Percentiles rank a stretch among this genome's conserved stretches.
Conservation (phyloP, 2,113 vertebrate genomes). For the Triplophysa rosa region DNA sequence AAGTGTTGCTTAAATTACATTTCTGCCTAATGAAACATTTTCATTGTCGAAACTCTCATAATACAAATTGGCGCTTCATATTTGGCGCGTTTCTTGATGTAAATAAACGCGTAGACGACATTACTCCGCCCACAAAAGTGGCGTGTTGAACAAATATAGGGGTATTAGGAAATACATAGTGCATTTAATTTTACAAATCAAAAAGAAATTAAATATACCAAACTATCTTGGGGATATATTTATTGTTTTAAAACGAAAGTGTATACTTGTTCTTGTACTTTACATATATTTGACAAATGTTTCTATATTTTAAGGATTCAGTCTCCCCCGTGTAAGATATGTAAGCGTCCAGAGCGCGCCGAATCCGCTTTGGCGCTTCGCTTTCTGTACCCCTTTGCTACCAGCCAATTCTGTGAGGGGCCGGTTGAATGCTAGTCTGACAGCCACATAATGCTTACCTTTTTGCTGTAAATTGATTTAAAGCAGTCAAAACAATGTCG, state of each 20-base stretch:
- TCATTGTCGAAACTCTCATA: not conserved
- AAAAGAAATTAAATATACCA: not conserved
- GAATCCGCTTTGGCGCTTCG: slow-evolving; percentile 72
- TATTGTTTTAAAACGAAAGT: accelerated
- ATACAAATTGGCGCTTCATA: not conserved
- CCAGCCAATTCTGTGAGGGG: not conserved
- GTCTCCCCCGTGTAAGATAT: slow-evolving; percentile 30
- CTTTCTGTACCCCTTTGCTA: slow-evolving; percentile 27
- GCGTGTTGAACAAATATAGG: slow-evolving; percentile 5
- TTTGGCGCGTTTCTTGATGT: slow-evolving; percentile 50
- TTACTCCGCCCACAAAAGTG: slow-evolving; percentile 27
- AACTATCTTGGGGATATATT: accelerated
- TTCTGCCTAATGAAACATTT: not conserved
- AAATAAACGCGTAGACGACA: slow-evolving; percentile 5
- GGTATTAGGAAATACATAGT: not conserved
- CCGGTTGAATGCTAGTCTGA: slow-evolving; percentile 41
- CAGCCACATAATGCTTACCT: slow-evolving; percentile 42
- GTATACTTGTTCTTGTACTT: not conserved
- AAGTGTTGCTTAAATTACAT: not conserved
- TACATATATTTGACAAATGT: not conserved
- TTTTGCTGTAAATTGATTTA: slow-evolving; percentile 18
- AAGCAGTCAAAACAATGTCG: slow-evolving; percentile 66
- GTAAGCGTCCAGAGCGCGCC: slow-evolving; percentile 63
- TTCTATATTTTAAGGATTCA: not conserved
- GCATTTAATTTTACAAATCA: not conserved